Evolutionary conservation across 2,113 vertebrate species (phyloP), one percentile per base, ranked within the genome.

Genomic region (Lagopus muta): DNA sequence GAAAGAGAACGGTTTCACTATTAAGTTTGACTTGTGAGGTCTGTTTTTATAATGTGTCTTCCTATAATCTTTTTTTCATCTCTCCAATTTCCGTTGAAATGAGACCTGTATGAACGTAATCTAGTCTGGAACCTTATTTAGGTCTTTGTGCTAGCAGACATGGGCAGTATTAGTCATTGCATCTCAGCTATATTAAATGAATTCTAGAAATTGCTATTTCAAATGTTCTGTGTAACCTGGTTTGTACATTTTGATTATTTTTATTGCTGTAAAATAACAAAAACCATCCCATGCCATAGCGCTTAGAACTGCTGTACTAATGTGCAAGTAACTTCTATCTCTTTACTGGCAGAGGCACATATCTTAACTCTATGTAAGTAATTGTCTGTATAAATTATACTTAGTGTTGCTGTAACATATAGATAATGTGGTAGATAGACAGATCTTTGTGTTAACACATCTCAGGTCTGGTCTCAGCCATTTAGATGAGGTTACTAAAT

Each of bases 81-180:
- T 98, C 96, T 98, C 97, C 97, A 98, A 98, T 99, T 99, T 99
- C 98, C 98, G 94, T 98, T 98, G 98, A 97, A 98, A 98, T 97
- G 97, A 98, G 96, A 97, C 95, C 95, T 97, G 95, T 97, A 97
- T 97, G 97, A 98, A 98, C 93, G 95, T 98, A 98, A 98, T 99
- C 97, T 98, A 94, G 94, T 98, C 97, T 97, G 97, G 92, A 98
- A 96, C 87, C 82, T 93, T 92, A 96, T 97, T 97, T 96, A 90
- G 78, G 89, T 69, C 80, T 97, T 96, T 92, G 71, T 95, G 88
- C 88, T 77, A 57, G 70, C 3, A 60, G 79, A 90, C 81, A 88
- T 70, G 93, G 86, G 91, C 94, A 95, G 82, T 93, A 93, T 96
- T 97, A 96, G 92, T 96, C 88, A 94, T 74, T 94, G 83, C 76